These are phyloP conservation scores for Dryas iulia DNA, from an alignment of 1,140 invertebrate species.

Conservation along the genomic window DNA sequence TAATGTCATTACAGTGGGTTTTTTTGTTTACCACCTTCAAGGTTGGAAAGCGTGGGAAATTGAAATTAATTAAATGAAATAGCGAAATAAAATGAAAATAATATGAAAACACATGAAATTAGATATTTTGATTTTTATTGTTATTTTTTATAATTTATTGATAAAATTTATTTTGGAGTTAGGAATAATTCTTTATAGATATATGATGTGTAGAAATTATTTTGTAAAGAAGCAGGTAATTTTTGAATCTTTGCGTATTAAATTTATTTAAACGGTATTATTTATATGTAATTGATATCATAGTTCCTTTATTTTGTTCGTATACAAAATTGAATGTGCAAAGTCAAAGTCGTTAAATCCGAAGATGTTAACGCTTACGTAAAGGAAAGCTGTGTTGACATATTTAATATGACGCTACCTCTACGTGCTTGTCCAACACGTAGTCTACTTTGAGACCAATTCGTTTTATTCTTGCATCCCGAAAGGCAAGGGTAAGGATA, in stretches of 20 bases:
- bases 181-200: too few species aligned
- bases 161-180: not conserved
- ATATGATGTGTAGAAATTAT: too few species aligned
- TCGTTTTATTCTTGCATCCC: not conserved
- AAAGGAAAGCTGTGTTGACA: slow-evolving; percentile 20
- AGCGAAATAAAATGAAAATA: too few species aligned
- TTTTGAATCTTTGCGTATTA: too few species aligned
- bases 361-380: slow-evolving; percentile 19
- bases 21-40: too few species aligned
- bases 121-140: not conserved
- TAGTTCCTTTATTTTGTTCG: not conserved
- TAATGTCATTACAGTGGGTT: too few species aligned
- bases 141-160: not conserved
- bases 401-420: slow-evolving; percentile 8
- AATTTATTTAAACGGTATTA: too few species aligned
- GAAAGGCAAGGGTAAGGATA: not conserved
- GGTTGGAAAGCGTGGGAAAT: too few species aligned
- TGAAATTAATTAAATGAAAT: too few species aligned
- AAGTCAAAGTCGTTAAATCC: slow-evolving; percentile 24
- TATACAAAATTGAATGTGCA: slow-evolving; percentile 17
- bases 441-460: not conserved
- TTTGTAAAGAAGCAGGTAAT: too few species aligned
- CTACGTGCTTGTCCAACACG: slow-evolving; percentile 9
- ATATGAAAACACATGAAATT: not conserved
- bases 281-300: too few species aligned